Evolutionary conservation across 2,797 vertebrate species (phyloP), one percentile per base, ranked within the genome.

Genomic region (Fratercula arctica): DNA sequence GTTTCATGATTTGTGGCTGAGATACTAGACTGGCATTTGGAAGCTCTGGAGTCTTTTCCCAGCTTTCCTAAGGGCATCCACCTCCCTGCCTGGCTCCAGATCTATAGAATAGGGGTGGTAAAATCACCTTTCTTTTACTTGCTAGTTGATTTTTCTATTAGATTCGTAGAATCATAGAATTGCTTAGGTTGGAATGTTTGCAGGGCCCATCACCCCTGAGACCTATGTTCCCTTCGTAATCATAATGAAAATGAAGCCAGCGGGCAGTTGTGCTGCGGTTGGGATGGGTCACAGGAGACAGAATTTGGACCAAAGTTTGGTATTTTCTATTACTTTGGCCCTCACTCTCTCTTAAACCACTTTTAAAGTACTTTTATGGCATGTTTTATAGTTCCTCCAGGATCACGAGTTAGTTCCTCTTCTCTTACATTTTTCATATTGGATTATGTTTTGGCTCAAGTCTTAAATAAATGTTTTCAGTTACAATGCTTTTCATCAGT

Each of bases 331-430:
- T 89, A 48, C 72, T 74, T 94, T 93, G 87, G 72, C 31, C 45
- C 41, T 81, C 37, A 6, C 5, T 84, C 51, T 63, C 26, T 82
- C 48, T 96, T 84, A 78, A 92, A 72, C 19, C 6, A 54, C n/a
- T 85, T 85, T 39, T 46, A 80, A 92, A 95, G 18, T 92, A 91
- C 91, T 94, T 97, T 96, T 92, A 80, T n/a, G 31, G 3, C 33
- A 72, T 48, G 59, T 94, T 96, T 95, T 77, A 86, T 73, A 85
- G 78, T 43, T 57, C 84, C 75, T 87, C 89, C 86, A 90, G 78
- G 78, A 94, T 77, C 86, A 80, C 0, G 1, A 85, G 72, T 80
- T 91, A 66, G 45, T 91, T 94, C 23, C 18, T 68, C 28, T 88
- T 88, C 74, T 93, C 48, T 85, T 82, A 54, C 5, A 8, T 89